These are phyloP conservation scores for Falco rusticolus DNA, from an alignment of 2,797 vertebrate species.

Conservation along the genomic window DNA sequence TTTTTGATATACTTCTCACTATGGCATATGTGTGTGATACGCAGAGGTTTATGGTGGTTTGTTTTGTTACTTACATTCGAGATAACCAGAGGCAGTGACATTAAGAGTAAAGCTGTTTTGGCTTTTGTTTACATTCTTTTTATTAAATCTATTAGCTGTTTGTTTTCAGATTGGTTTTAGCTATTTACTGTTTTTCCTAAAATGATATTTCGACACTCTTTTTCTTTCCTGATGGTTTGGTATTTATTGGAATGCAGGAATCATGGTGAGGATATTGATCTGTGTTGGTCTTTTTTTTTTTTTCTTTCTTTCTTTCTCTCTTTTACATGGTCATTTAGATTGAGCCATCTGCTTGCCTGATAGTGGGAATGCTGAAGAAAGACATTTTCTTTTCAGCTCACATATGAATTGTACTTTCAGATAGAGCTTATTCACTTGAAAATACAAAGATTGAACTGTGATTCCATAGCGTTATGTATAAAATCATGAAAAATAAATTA, in stretches of 20 bases:
- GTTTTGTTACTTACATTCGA: background rate
- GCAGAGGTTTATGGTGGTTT: background rate
- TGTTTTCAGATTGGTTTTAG: slow-evolving; percentile 29
- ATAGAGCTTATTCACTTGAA: background rate
- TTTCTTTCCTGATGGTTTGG: slow-evolving; percentile 15
- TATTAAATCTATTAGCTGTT: background rate
- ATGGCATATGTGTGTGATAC: background rate
- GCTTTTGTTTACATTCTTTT: slow-evolving; percentile 1
- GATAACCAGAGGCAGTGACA: background rate
- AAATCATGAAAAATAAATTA: background rate
- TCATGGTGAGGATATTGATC: slow-evolving; percentile 28
- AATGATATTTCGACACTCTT: background rate
- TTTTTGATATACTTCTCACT: background rate
- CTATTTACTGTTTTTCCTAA: slow-evolving; percentile 17
- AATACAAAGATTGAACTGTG: background rate
- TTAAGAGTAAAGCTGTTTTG: background rate
- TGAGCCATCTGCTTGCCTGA: slow-evolving; percentile 46
- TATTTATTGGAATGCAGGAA: slow-evolving; percentile 48
- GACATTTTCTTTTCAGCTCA: background rate
- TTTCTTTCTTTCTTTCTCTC: background rate
- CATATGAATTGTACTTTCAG: background rate
- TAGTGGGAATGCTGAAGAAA: slow-evolving; percentile 1
- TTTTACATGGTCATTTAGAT: slow-evolving; percentile 48
- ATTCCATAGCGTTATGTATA: background rate
- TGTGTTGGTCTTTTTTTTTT: background rate